These are phyloP conservation scores for Drosophila suboccidentalis DNA, from an alignment of 2,888 invertebrate species.

Conservation along the genomic window DNA sequence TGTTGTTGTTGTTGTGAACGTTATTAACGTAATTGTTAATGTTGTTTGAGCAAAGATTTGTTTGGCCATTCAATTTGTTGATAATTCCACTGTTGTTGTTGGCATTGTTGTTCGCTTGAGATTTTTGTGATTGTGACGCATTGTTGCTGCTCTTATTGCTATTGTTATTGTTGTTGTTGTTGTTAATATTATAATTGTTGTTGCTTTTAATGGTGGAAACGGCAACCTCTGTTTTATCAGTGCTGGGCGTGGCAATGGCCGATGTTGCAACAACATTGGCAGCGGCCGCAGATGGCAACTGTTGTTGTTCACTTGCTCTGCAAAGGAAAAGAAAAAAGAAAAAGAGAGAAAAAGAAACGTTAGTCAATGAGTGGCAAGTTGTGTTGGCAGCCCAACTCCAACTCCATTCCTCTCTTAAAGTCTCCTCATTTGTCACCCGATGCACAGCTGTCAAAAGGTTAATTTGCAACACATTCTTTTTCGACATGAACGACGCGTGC, in stretches of 20 bases:
- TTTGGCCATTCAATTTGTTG: conserved; percentile 53
- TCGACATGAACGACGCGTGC: conserved; percentile 41
- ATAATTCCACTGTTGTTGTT: conserved; percentile 48
- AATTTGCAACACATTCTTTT: conserved; percentile 79
- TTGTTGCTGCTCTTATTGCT: conserved; percentile 61
- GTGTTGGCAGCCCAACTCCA: neutral
- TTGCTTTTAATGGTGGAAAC: conserved; percentile 36
- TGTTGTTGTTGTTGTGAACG: conserved; percentile 38
- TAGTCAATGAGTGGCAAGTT: conserved; percentile 10
- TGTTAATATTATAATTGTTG: conserved; percentile 45
- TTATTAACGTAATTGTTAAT: conserved; percentile 51
- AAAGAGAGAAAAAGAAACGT: neutral
- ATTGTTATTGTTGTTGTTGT: conserved; percentile 51
- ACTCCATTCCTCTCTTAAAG: neutral
- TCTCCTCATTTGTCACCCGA: conserved; percentile 54
- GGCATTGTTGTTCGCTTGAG: conserved; percentile 63
- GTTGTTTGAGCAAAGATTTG: conserved; percentile 59
- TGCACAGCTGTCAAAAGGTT: conserved; percentile 77
- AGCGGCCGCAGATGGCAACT: conserved; percentile 55
- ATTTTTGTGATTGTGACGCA: conserved; percentile 62
- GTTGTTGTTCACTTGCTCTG: conserved; percentile 68
- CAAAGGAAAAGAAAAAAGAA: conserved; percentile 6
- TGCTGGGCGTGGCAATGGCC: conserved; percentile 35
- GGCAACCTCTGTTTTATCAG: conserved; percentile 44
- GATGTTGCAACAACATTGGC: conserved; percentile 32